Evolutionary conservation across 2,797 vertebrate genomes (phyloP), one percentile per base, ranked within the genome.

Genomic region (Periophthalmus magnuspinnatus): DNA sequence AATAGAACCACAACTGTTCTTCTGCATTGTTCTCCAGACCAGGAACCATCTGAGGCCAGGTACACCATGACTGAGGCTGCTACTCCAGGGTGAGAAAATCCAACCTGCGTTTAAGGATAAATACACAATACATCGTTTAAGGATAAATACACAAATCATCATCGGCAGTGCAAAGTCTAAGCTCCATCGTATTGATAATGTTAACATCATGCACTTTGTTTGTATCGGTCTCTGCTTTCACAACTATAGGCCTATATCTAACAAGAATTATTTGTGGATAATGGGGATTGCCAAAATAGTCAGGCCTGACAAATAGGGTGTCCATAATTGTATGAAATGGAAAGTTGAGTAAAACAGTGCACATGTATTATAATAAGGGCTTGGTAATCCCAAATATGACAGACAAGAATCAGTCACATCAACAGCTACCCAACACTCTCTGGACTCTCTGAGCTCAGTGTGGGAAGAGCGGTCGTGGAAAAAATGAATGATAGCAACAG

Each of bases 31-130:
- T 93, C 91, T 13, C 86, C 89, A 22, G 91, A 88, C 81, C 80
- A 76, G 0, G 84, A 83, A 1, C 97, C 95, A 3, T 97, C 95
- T 52, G 94, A 94, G 0, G 93, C 93, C 86, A 99, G 81, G 88
- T 97, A 98, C 73, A 99, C 74, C 67, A 97, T 93, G 71, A 99
- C 81, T 24, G 96, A 94, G 2, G 90, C 90, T 41, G 96, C 94
- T 63, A 95, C 90, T 47, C 93, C 94, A 0, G 96, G 93, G 73
- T 90, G 93, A 70, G 80, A 88, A 79, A 98, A 99, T 72, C 92
- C 96, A 63, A 97, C 94, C 97, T 98, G 82, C 0, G 32, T 54
- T 59, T 38, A 0, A 61, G 50, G 56, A 7, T n/a, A 5, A 28
- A 10, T 62, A 33, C 28, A 22, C 14, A 41, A n/a, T n/a, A n/a